A percentile compares a stretch with the other conserved stretches of the same genome.
phyloP scores from a whole-genome alignment of 2,888 invertebrate genomes.

The Apotomis capreana region DNA sequence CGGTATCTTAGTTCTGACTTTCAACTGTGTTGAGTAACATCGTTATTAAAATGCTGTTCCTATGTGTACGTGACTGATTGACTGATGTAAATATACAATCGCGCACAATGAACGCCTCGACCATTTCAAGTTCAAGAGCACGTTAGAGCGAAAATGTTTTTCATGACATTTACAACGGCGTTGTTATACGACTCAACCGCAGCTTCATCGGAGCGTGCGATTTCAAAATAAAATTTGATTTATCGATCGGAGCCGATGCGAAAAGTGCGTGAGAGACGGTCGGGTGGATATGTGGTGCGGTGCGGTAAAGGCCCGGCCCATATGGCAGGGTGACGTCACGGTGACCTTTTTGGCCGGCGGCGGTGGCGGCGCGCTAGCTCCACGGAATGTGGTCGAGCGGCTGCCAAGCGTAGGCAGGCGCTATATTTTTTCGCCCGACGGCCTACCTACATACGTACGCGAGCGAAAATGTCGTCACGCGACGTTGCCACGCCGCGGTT shows the following conservation, averaged over 20 bases:
- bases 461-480: slow-evolving; percentile 85
- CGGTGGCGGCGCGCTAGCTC: slow-evolving; percentile 64
- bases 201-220: slow-evolving; percentile 13
- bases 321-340: slow-evolving; percentile 79
- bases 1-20: slow-evolving; percentile 10
- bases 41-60: slow-evolving; percentile 12
- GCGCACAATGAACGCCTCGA: slow-evolving; percentile 21
- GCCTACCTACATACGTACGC: slow-evolving; percentile 80
- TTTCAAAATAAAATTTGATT: slow-evolving; percentile 36
- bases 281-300: slow-evolving; percentile 48
- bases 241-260: slow-evolving; percentile 58
- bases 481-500: slow-evolving; percentile 80
- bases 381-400: slow-evolving; percentile 79
- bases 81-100: slow-evolving; percentile 25
- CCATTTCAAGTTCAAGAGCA: slow-evolving; percentile 36
- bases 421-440: slow-evolving; percentile 79
- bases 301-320: slow-evolving; percentile 69
- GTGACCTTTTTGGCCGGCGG: slow-evolving; percentile 80
- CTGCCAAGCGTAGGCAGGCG: slow-evolving; percentile 82
- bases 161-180: slow-evolving; percentile 13
- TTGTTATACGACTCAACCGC: slow-evolving; percentile 10
- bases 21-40: slow-evolving; percentile 3
- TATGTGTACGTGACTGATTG: slow-evolving; percentile 36
- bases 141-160: slow-evolving; percentile 19
- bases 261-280: slow-evolving; percentile 66